Percentiles rank a stretch among this genome's conserved stretches.
Evolutionary conservation across 2,888 invertebrate species (phyloP).

Genomic region (Acanthococcus lagerstroemiae): DNA sequence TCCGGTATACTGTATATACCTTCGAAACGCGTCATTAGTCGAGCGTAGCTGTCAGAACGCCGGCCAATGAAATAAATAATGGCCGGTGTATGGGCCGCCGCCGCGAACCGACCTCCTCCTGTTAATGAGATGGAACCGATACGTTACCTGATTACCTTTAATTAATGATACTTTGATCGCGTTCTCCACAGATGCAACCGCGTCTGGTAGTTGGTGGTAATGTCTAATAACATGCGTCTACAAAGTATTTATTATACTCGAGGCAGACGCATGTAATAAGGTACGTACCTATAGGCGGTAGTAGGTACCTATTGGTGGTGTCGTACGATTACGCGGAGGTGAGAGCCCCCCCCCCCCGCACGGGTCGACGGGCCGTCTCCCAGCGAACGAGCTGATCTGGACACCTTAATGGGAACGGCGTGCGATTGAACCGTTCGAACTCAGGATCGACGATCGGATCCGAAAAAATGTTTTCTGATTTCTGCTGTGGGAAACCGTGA

Average conservation of each 20-base stretch:
- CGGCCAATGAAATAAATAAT: neutral
- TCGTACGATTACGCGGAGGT: neutral
- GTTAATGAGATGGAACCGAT: neutral
- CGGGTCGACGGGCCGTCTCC: too few species aligned
- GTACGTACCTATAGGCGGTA: neutral
- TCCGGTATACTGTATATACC: too few species aligned
- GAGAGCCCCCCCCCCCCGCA: too few species aligned
- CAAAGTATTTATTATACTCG: neutral
- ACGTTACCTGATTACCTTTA: conserved; percentile 2
- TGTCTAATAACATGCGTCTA: neutral
- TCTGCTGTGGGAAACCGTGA: too few species aligned
- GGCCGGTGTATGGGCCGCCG: neutral
- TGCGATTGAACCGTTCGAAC: too few species aligned
- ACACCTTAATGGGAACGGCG: too few species aligned
- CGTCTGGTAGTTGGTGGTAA: neutral
- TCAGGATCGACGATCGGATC: too few species aligned
- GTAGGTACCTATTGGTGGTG: neutral
- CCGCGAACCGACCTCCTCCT: neutral
- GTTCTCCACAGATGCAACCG: neutral
- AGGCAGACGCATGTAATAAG: neutral
- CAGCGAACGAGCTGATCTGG: too few species aligned
- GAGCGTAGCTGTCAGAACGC: neutral
- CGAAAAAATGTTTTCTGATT: too few species aligned
- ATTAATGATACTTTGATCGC: conserved; percentile 4
- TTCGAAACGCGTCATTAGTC: neutral